phyloP scores from a whole-genome alignment of 2,797 vertebrate genomes.

The Myotis vivesi region DNA sequence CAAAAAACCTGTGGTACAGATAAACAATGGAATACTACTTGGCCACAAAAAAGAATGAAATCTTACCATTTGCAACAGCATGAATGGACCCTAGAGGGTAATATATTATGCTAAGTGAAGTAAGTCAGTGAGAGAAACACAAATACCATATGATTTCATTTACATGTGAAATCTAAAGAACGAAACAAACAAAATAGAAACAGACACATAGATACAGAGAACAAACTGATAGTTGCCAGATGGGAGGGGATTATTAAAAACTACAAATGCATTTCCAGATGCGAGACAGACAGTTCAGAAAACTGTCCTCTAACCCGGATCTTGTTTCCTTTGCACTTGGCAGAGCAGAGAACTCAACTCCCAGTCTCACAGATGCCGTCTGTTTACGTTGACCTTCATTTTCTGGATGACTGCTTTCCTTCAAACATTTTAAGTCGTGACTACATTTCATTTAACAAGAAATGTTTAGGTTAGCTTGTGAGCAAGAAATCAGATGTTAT shows the following conservation, averaged over 20 bases:
- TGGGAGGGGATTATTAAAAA: constrained; percentile 22
- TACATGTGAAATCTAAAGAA: neutral
- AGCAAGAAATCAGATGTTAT: constrained; percentile 80
- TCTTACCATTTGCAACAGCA: neutral
- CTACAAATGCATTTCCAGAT: neutral
- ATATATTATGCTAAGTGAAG: neutral
- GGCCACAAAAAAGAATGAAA: neutral
- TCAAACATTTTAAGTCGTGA: constrained; percentile 81
- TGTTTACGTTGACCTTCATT: constrained; percentile 83
- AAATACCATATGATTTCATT: neutral
- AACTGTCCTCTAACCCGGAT: constrained; percentile 70
- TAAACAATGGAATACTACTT: neutral
- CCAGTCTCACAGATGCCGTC: constrained; percentile 79
- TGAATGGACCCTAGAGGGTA: neutral
- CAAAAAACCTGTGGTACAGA: neutral
- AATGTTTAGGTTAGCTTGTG: constrained; percentile 79
- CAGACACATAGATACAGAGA: neutral
- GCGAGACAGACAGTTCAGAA: constrained; percentile 67
- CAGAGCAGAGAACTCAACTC: constrained; percentile 77
- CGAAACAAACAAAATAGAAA: neutral
- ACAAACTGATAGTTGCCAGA: neutral
- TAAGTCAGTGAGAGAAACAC: neutral
- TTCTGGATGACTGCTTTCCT: constrained; percentile 82
- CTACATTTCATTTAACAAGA: constrained; percentile 81
- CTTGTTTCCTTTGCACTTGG: constrained; percentile 75